Percentiles rank a stretch among this genome's conserved stretches.
phyloP scores from a whole-genome alignment of 2,797 vertebrate genomes.

The Pseudomugil tenellus region DNA sequence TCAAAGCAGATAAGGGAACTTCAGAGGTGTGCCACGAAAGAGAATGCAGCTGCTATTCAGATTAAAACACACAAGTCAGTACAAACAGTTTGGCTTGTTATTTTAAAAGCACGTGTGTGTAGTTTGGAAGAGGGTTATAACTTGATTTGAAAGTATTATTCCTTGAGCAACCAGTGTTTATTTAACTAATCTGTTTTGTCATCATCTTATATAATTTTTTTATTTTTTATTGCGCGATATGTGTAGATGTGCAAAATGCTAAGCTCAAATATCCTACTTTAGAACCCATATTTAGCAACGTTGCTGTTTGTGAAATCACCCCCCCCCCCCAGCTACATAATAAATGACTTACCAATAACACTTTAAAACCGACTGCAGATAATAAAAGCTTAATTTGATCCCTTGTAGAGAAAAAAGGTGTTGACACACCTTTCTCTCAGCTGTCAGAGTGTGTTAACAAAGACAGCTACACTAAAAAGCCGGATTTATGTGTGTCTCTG shows the following conservation, averaged over 20 bases:
- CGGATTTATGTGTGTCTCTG: constrained; percentile 49
- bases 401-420: constrained; percentile 36
- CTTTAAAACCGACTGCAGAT: constrained; percentile 44
- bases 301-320: constrained; percentile 29
- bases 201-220: too few relatives aligned
- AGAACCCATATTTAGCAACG: constrained; percentile 23
- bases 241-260: constrained; percentile 10
- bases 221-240: constrained; percentile 13
- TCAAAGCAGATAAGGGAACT: constrained; percentile 50
- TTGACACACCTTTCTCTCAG: constrained; percentile 48
- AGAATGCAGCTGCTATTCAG: constrained; percentile 56
- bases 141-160: constrained; percentile 12
- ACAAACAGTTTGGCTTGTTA: constrained; percentile 39
- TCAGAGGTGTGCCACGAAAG: constrained; percentile 46
- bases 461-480: constrained; percentile 45
- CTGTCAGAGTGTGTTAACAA: constrained; percentile 51
- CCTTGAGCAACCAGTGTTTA: constrained; percentile 22
- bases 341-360: constrained; percentile 48
- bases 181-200: constrained; percentile 17
- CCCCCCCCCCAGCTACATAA: constrained; percentile 42
- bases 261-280: constrained; percentile 1
- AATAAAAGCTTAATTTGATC: constrained; percentile 58
- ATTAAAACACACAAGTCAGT: constrained; percentile 38
- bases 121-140: constrained; percentile 16
- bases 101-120: constrained; percentile 29